Evolutionary conservation across 2,113 vertebrate genomes (phyloP).

Genomic region (Cyanocitta stelleri): DNA sequence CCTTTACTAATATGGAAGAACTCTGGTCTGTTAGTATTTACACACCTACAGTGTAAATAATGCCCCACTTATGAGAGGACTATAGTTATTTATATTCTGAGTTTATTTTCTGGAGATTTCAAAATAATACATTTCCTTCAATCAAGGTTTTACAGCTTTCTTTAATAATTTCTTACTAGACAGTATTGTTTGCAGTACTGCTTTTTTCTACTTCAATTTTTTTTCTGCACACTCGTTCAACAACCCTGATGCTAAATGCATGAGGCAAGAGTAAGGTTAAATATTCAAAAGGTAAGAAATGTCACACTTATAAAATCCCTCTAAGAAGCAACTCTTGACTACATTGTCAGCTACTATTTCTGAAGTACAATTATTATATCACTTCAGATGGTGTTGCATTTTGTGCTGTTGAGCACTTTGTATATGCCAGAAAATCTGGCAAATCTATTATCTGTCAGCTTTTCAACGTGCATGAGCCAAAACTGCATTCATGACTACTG

Average conservation of each 20-base stretch:
- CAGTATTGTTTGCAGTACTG: background rate
- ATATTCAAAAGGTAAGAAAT: background rate
- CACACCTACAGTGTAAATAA: background rate
- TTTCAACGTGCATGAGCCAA: background rate
- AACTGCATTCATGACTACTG: background rate
- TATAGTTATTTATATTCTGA: background rate
- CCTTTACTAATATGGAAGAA: background rate
- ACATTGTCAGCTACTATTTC: background rate
- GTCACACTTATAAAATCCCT: background rate
- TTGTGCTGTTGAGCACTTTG: background rate
- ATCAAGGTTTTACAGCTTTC: background rate
- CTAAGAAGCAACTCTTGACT: background rate
- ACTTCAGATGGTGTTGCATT: constrained; percentile 5
- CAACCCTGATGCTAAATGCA: background rate
- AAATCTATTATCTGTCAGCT: background rate
- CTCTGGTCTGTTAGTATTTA: background rate
- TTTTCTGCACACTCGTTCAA: background rate
- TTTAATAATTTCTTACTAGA: background rate
- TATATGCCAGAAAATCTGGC: background rate
- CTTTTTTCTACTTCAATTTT: background rate
- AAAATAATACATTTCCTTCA: background rate
- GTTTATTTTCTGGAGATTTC: background rate
- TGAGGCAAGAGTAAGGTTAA: background rate
- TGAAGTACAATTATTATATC: constrained; percentile 8
- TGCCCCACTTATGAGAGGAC: background rate